phyloP scores from a whole-genome alignment of 53 echinoderm and acorn worm species.

The Arbacia lixula region DNA sequence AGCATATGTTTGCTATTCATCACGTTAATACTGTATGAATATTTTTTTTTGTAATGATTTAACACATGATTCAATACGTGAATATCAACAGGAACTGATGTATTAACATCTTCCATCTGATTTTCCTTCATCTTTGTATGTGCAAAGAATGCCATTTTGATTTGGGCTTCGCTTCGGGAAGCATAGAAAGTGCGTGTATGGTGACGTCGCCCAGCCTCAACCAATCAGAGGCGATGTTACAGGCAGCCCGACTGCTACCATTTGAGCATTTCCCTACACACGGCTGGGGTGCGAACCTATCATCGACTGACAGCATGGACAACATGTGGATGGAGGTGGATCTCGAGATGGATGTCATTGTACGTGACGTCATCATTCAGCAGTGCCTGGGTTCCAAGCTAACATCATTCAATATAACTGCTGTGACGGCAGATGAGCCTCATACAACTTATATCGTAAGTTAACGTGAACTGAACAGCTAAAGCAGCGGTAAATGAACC shows the following conservation, averaged over 20 bases:
- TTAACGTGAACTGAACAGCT: too few relatives aligned
- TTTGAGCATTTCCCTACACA: slow-evolving; percentile 5
- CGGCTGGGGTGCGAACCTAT: slow-evolving; percentile 14
- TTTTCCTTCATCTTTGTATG: too few relatives aligned
- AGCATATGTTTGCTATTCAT: too few relatives aligned
- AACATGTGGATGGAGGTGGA: neutral
- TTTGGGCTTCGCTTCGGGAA: slow-evolving; percentile 11
- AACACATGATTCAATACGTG: too few relatives aligned
- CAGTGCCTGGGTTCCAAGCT: neutral
- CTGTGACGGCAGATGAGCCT: neutral
- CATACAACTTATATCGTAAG: too few relatives aligned
- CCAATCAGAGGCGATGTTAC: neutral
- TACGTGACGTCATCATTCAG: slow-evolving; percentile 24
- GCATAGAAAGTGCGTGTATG: neutral
- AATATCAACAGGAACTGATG: too few relatives aligned
- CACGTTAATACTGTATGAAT: too few relatives aligned
- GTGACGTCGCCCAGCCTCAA: neutral
- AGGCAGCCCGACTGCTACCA: slow-evolving; percentile 3
- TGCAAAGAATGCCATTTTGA: slow-evolving; percentile 33
- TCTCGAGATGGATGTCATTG: neutral
- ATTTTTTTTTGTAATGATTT: too few relatives aligned
- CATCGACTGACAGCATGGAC: too few relatives aligned
- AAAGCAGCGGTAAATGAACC: too few relatives aligned
- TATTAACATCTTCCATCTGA: too few relatives aligned
- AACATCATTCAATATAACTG: neutral